A percentile compares a stretch with the other conserved stretches of the same genome.
Evolutionary conservation across 2,888 invertebrate species (phyloP).

Genomic region (Pristionchus mayeri): DNA sequence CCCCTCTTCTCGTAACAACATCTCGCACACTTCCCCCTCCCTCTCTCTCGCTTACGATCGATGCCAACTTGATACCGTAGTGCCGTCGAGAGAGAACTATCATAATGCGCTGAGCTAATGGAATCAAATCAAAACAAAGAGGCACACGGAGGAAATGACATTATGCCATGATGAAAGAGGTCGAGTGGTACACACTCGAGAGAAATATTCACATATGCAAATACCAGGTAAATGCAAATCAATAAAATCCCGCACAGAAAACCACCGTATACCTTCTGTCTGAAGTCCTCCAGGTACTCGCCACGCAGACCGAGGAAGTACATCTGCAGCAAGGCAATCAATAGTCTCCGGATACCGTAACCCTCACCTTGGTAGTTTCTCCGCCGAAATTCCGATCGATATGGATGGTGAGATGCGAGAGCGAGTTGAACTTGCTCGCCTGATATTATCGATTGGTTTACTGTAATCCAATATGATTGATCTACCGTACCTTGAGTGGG

Average conservation of each 20-base stretch:
- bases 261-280: conserved; percentile 58
- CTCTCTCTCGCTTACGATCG: not conserved
- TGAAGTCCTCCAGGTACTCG: conserved; percentile 82
- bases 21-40: not conserved
- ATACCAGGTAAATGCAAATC: not conserved
- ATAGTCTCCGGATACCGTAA: conserved; percentile 66
- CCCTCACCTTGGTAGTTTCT: conserved; percentile 83
- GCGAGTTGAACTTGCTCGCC: conserved; percentile 91
- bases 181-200: too few relatives aligned
- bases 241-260: not conserved
- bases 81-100: not conserved
- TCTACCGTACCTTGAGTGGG: conserved; percentile 59
- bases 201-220: too few relatives aligned
- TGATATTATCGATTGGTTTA: conserved; percentile 74
- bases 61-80: conserved; percentile 2
- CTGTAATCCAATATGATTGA: not conserved
- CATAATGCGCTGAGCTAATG: too few relatives aligned
- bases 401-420: conserved; percentile 90
- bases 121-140: too few relatives aligned
- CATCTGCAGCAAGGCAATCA: conserved; percentile 76
- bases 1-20: not conserved
- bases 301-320: conserved; percentile 96
- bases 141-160: too few relatives aligned
- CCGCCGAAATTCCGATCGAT: conserved; percentile 84
- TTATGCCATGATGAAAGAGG: too few relatives aligned